Evolutionary conservation across 2,113 vertebrate genomes (phyloP), one percentile per base, ranked within the genome.

Genomic region (Heterocephalus glaber): DNA sequence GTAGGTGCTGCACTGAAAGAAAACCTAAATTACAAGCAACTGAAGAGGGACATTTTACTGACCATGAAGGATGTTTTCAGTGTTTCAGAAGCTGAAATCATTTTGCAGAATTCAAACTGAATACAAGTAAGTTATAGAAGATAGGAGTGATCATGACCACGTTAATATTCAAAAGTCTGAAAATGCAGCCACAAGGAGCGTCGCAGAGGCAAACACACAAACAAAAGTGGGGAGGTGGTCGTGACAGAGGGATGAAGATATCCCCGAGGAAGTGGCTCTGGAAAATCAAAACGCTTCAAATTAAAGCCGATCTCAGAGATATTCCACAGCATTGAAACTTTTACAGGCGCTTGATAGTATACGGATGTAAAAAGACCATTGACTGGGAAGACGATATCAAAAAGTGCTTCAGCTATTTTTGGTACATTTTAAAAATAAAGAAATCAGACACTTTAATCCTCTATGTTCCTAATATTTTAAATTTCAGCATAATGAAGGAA

Each of bases 401-500:
- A 87, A 52, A 28, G 19, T 54, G 11, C 68, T 65, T 41, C 24
- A 66, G 60, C 30, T 92, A 60, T 16, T 94, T 92, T 72, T 74
- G 81, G 63, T 74, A 47, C 58, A 3, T 65, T 82, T 33, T 52
- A 5, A 24, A 17, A 56, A 38, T 58, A 26, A 80, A 63, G 2
- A 88, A 88, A 68, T 52, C 70, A 82, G 82, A 28, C 14, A 65
- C 16, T 60, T 89, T 19, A 81, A 77, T 76, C 61, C 22, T 93
- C 61, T 85, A 56, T 82, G 35, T 93, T 93, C 91, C 66, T 77
- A 60, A 70, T 93, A 41, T 86, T 96, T 92, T 80, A 80, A 90
- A 84, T 89, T 91, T 89, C n/a, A 41, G 0, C 56, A 13, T 49
- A n/a, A 11, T 56, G 76, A 30, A 61, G n/a, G 76, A 70, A 60